Base-by-base conservation (phyloP, 2,888 invertebrate species). In the Oligia fasciuncula region DNA sequence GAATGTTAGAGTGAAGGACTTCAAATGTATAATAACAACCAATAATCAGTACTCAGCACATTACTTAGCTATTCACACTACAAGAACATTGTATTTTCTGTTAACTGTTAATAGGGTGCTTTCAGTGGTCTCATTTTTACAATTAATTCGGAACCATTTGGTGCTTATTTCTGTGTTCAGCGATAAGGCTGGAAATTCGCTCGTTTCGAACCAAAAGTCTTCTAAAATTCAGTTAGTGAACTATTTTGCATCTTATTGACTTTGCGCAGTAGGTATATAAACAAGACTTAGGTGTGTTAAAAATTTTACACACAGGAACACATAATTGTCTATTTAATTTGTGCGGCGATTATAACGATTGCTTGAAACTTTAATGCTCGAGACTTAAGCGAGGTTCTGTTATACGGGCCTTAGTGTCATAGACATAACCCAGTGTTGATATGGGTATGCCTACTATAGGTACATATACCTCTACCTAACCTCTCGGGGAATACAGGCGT, bases 91-190 rank as follows among this genome's bases (percentile, higher is more conserved):
- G 43, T 60, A 70, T 74, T 46, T n/a, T 74, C 46, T 62, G 51
- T 80, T 65, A 46, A 40, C 71, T 51, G 57, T 77, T 74, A 80
- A 69, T 75, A 70, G 40, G 76, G 40, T 74, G 69, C 69, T 70
- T 78, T 63, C 75, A 63, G 62, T 63, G 73, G 76, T 65, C 54
- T 35, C 65, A 72, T 73, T 81, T 81, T 76, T 67, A 54, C 62
- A 72, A 76, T 74, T 66, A 72, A 72, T 81, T 83, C 40, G 4
- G 29, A 23, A 66, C 57, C 77, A 85, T 87, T 88, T 77, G 51
- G 60, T 43, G 66, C 14, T 67, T 66, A 77, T 77, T 88, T 71
- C 69, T 67, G 86, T 76, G 76, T 80, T 76, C 65, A 19, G 54
- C 62, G 60, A 71, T 72, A 67, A 62, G 29, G 66, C 66, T 51